Evolutionary conservation across 2,888 invertebrate genomes (phyloP), one percentile per base, ranked within the genome.

Genomic region (Adineta ricciae): DNA sequence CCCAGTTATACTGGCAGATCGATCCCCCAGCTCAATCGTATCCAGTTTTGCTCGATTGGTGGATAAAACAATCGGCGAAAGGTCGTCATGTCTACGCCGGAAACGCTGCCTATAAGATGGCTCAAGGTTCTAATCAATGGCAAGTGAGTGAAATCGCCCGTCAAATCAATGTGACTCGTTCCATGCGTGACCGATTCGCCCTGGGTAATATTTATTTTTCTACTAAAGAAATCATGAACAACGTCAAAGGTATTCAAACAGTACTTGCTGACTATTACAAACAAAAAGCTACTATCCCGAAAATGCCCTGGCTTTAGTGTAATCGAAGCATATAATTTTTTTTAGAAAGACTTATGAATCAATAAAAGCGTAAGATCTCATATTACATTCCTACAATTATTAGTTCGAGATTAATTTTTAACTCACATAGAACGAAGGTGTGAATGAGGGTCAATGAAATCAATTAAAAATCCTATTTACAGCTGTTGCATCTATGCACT

Each of bases 1-100:
- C 89, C 11, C 89, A 89, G 86, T 87, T 89, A 11, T 89, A 89
- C 87, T 89, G 89, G 89, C 46, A 86, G 84, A 89, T 89, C 46
- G 88, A 88, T 84, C 88, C 89, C 4, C 88, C 88, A 0, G 87
- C 87, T 38, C 89, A 89, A 86, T 89, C 89, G 86, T 89, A 88
- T 87, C 88, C 89, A 0, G 87, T 87, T 14, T 86, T 89, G 11
- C 86, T 89, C 9, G 88, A 89, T 84, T 89, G 89, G 89, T 89
- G 89, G 89, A 84, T 88, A 9, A 38, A 87, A 21, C 88, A 89
- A 84, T 88, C 89, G 84, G 52, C 87, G 0, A 84, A 87, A 19
- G 86, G 87, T 3, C 87, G 88, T 14, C 88, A 89, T 84, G 83
- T 89, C 41, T 89, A 88, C 86, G 86, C 88, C 0, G 89, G 88